Conservation (phyloP, 1,140 invertebrate genomes). For the Sinella curviseta region DNA sequence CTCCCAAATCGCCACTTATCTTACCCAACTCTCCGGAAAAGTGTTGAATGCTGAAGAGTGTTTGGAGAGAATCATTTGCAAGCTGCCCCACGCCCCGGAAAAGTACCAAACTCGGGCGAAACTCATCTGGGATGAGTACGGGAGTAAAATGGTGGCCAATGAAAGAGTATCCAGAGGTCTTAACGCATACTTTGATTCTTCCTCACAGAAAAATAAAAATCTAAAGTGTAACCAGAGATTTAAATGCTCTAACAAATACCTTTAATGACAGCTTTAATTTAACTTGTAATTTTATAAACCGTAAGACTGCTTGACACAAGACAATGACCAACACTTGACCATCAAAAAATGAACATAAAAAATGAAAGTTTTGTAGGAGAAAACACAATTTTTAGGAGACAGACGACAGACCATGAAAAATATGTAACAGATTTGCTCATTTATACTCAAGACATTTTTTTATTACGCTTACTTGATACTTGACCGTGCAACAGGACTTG, state of each 20-base stretch:
- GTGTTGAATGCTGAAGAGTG: slow-evolving; percentile 47
- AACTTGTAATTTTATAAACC: background rate
- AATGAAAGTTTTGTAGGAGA: too few relatives aligned
- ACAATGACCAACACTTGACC: too few relatives aligned
- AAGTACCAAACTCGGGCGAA: slow-evolving; percentile 43
- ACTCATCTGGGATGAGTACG: slow-evolving; percentile 45
- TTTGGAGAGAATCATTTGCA: slow-evolving; percentile 46
- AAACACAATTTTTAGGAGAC: too few relatives aligned
- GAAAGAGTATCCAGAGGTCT: slow-evolving; percentile 37
- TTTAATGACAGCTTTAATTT: slow-evolving; percentile 17
- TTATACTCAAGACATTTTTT: background rate
- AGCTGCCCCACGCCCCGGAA: slow-evolving; percentile 42
- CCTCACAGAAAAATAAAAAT: slow-evolving; percentile 31
- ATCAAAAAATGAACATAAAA: too few relatives aligned
- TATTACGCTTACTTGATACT: background rate
- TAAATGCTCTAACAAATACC: slow-evolving; percentile 47
- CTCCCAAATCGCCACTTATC: slow-evolving; percentile 27
- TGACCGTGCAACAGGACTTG: background rate
- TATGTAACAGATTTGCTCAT: background rate
- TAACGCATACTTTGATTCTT: slow-evolving; percentile 42
- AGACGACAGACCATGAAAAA: too few relatives aligned
- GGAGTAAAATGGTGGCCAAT: slow-evolving; percentile 29
- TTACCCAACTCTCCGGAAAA: slow-evolving; percentile 31
- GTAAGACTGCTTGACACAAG: background rate
- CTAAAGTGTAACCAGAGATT: slow-evolving; percentile 47